Evolutionary conservation across 2,888 invertebrate genomes (phyloP).

Genomic region (Acanthosepion pharaonis): DNA sequence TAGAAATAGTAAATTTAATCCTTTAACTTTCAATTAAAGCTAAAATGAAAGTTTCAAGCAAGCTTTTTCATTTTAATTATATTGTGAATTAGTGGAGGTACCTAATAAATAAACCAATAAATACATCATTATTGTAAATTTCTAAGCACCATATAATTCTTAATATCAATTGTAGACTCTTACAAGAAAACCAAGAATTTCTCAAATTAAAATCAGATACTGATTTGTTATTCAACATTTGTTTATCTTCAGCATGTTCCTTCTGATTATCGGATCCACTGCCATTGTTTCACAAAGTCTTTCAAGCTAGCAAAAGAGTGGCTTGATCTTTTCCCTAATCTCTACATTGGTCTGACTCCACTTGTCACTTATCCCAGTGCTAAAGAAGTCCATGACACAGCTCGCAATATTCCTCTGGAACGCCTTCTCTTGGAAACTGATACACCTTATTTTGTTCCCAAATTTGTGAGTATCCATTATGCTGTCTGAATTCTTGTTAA

Average conservation of each 20-base stretch:
- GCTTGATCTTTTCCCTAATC: conserved; percentile 74
- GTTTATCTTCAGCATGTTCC: conserved; percentile 67
- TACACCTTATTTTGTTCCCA: conserved; percentile 76
- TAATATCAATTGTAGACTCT: no score
- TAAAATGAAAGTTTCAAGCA: no score
- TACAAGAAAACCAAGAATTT: neutral
- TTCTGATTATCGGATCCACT: conserved; percentile 74
- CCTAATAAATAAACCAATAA: no score
- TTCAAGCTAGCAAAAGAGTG: conserved; percentile 73
- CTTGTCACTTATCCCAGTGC: conserved; percentile 71
- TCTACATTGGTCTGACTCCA: conserved; percentile 75
- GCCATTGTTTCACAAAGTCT: conserved; percentile 76
- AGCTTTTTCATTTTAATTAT: no score
- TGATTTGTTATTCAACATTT: neutral
- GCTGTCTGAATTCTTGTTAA: neutral
- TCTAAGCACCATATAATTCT: no score
- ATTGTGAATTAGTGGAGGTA: no score
- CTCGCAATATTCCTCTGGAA: conserved; percentile 73
- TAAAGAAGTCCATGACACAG: conserved; percentile 68
- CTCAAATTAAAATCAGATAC: no score
- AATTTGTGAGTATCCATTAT: conserved; percentile 58
- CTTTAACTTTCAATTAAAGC: no score
- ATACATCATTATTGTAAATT: no score
- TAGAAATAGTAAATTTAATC: no score
- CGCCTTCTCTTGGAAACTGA: conserved; percentile 76